phyloP scores from a whole-genome alignment of 2,888 invertebrate species.

The Notodonta ziczac region DNA sequence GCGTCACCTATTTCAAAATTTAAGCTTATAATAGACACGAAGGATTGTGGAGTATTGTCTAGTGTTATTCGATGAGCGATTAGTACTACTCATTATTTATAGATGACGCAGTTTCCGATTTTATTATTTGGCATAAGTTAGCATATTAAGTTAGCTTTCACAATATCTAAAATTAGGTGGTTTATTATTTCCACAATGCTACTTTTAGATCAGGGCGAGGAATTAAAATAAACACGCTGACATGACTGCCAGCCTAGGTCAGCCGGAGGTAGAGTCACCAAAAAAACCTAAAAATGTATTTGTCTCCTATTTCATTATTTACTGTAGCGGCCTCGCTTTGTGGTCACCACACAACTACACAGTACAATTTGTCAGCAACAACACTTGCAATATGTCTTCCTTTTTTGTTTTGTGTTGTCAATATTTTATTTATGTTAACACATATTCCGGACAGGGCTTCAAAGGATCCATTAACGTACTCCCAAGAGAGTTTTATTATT shows the following conservation, averaged over 20 bases:
- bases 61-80: not conserved
- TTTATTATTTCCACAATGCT: no score
- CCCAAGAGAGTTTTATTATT: slow-evolving; percentile 27
- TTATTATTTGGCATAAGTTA: no score
- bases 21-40: slow-evolving; percentile 2
- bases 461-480: slow-evolving; percentile 29
- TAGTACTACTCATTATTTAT: not conserved
- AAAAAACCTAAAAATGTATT: no score
- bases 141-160: no score
- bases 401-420: slow-evolving; percentile 27
- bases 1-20: slow-evolving; percentile 32
- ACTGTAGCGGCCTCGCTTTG: not conserved
- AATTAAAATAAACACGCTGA: no score
- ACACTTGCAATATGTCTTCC: slow-evolving; percentile 31
- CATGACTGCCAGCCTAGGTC: no score
- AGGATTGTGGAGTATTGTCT: not conserved
- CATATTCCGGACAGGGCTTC: slow-evolving; percentile 22
- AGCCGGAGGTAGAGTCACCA: no score
- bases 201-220: no score
- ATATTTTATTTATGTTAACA: slow-evolving; percentile 36
- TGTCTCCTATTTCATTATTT: no score
- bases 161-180: no score
- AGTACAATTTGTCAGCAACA: slow-evolving; percentile 28
- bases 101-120: no score
- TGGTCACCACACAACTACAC: slow-evolving; percentile 17